These are phyloP conservation scores for Chaenogobius annularis DNA, from an alignment of 2,113 vertebrate species.

Conservation along the genomic window DNA sequence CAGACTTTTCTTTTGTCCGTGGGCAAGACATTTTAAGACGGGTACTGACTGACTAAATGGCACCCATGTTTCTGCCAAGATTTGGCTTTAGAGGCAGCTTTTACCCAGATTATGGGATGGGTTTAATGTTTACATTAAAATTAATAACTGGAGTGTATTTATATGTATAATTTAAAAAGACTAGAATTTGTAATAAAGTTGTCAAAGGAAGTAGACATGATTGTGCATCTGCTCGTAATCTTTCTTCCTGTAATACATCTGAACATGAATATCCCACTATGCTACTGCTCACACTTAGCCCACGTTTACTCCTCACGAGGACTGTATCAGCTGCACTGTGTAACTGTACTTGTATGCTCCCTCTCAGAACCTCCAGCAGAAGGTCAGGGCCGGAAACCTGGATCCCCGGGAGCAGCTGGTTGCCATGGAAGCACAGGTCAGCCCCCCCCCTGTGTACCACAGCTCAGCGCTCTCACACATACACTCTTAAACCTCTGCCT, in stretches of 20 bases:
- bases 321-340: neutral
- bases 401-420: conserved; percentile 81
- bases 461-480: conserved; percentile 3
- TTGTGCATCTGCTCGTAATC: neutral
- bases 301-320: neutral
- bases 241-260: neutral
- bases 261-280: neutral
- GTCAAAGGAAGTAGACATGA: too few species aligned
- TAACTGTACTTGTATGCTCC: neutral
- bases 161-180: neutral
- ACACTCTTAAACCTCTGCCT: conserved; percentile 12
- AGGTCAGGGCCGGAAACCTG: conserved; percentile 83
- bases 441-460: conserved; percentile 5
- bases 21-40: neutral
- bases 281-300: neutral
- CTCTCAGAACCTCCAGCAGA: conserved; percentile 77
- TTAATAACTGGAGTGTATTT: neutral
- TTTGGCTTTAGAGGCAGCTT: neutral
- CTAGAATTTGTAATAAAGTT: neutral
- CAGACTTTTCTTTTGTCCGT: neutral
- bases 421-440: conserved; percentile 87
- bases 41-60: neutral
- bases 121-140: neutral
- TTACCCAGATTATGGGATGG: neutral
- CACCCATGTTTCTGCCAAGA: neutral